These are phyloP conservation scores for Beris chalybata DNA, from an alignment of 2,888 invertebrate genomes.

Conservation along the genomic window DNA sequence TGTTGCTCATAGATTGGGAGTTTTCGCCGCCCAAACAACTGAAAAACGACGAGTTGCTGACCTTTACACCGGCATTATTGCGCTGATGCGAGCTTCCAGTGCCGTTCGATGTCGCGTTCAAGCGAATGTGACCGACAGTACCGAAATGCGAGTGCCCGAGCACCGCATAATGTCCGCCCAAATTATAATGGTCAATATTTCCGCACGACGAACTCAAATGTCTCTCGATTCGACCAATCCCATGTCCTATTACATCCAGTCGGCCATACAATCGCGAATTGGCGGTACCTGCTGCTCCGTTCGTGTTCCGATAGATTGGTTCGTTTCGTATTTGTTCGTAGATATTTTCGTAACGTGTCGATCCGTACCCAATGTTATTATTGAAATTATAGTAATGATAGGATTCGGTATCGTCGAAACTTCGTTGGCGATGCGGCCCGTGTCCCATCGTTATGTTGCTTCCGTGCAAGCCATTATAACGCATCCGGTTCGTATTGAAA, in stretches of 20 bases:
- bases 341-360: slow-evolving; percentile 58
- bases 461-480: slow-evolving; percentile 44
- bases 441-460: slow-evolving; percentile 41
- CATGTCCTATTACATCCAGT: slow-evolving; percentile 61
- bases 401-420: slow-evolving; percentile 57
- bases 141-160: slow-evolving; percentile 57
- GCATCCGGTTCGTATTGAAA: slow-evolving; percentile 45
- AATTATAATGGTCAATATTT: slow-evolving; percentile 60
- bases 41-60: slow-evolving; percentile 55
- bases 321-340: slow-evolving; percentile 62
- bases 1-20: slow-evolving; percentile 57
- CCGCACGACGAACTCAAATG: slow-evolving; percentile 69
- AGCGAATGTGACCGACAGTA: slow-evolving; percentile 55
- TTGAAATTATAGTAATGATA: slow-evolving; percentile 54
- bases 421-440: slow-evolving; percentile 47
- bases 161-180: slow-evolving; percentile 56
- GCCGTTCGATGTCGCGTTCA: slow-evolving; percentile 47
- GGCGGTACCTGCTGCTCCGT: slow-evolving; percentile 40
- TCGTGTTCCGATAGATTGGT: slow-evolving; percentile 52
- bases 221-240: slow-evolving; percentile 62
- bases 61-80: slow-evolving; percentile 49
- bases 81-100: slow-evolving; percentile 34
- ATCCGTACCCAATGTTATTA: slow-evolving; percentile 41
- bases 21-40: slow-evolving; percentile 56
- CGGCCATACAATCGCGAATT: slow-evolving; percentile 57